phyloP scores from a whole-genome alignment of 2,113 vertebrate species.

The Neotragus moschatus region DNA sequence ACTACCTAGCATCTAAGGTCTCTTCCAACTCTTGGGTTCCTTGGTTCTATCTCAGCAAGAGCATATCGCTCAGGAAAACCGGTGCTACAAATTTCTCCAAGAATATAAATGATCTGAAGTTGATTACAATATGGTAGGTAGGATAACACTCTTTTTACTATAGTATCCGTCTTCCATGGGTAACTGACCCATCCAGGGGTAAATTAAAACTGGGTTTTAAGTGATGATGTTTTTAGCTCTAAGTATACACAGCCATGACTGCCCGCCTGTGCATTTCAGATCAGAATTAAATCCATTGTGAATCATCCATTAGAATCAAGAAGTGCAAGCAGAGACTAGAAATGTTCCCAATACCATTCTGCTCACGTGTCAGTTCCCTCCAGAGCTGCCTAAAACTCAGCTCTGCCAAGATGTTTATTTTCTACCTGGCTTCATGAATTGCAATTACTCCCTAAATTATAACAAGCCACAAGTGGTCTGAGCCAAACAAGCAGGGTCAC shows the following conservation, averaged over 20 bases:
- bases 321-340: conserved; percentile 59
- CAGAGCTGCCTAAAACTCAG: conserved; percentile 8
- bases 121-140: neutral
- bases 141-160: neutral
- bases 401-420: conserved; percentile 47
- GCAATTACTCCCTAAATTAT: conserved; percentile 62
- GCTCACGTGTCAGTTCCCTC: conserved; percentile 25
- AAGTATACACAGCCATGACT: neutral
- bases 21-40: neutral
- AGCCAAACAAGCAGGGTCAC: conserved; percentile 46
- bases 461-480: conserved; percentile 32
- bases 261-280: conserved; percentile 20
- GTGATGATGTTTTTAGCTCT: neutral
- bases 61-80: neutral
- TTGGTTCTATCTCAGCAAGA: neutral
- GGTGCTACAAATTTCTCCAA: neutral
- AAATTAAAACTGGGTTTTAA: neutral
- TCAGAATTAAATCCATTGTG: conserved; percentile 52
- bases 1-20: neutral
- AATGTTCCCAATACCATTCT: conserved; percentile 39
- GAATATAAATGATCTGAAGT: neutral
- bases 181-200: neutral
- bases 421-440: conserved; percentile 54
- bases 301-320: conserved; percentile 47
- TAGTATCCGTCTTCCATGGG: neutral